Evolutionary conservation across 2,888 invertebrate species (phyloP), one percentile per base, ranked within the genome.

Genomic region (Drosophila trichaetosa): DNA sequence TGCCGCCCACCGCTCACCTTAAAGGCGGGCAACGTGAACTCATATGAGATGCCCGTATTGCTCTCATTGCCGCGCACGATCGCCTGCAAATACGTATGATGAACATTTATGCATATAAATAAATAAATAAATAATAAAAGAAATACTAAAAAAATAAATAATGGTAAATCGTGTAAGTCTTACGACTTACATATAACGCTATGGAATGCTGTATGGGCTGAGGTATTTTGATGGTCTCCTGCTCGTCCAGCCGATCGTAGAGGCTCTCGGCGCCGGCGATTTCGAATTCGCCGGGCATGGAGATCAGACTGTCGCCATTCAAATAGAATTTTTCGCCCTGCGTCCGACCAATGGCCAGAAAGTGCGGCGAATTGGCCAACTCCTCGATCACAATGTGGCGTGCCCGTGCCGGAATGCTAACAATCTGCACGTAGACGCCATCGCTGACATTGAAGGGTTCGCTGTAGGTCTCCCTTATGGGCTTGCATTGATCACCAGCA

Each of bases 181-280:
- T 10, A 3, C 10, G 29, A 82, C 91, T 95, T 94, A 97, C 97
- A 94, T 97, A 96, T 92, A 98, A 94, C 92, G 96, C 95, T 79
- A 98, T 96, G 81, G 96, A 95, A 93, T 97, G 96, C 76, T 95
- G 94, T 73, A 97, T 95, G 31, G 98, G 98, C 83, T 97, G 98
- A 59, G 96, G 95, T 85, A 98, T 97, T 83, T 95, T 94, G 33
- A 98, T 95, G 91, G 95, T 96, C 92, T 98, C 98, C 94, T 95
- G 95, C 88, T 97, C 96, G 86, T 96, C 94, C 83, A 95, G 95
- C 80, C 97, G 94, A 92, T 96, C 95, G 93, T 98, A 98, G 73
- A 97, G 94, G 57, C 97, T 95, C 77, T 96, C 95, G 3, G 97
- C 95, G 59, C 97, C 97, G 21, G 96, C 97, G 61, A 97, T 96